Evolutionary conservation across 1,140 invertebrate genomes (phyloP).

Genomic region (Colletes latitarsis): DNA sequence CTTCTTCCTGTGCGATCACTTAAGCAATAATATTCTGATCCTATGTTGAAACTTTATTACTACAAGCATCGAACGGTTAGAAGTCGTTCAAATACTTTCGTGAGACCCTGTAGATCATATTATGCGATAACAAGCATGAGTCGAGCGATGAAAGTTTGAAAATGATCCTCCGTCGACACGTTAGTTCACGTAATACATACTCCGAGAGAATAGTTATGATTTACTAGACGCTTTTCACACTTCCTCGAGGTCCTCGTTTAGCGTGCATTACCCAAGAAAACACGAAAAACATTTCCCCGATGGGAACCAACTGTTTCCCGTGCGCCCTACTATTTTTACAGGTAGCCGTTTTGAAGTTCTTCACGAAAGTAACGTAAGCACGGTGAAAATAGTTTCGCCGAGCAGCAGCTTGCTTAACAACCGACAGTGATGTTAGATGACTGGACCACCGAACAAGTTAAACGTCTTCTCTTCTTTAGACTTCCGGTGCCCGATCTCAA

Average conservation of each 20-base stretch:
- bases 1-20: too few relatives aligned
- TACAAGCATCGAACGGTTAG: too few relatives aligned
- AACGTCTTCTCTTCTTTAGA: neutral
- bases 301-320: constrained; percentile 17
- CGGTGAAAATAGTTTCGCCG: constrained; percentile 42
- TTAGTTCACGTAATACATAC: too few relatives aligned
- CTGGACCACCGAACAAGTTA: constrained; percentile 40
- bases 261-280: neutral
- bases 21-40: too few relatives aligned
- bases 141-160: too few relatives aligned
- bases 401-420: constrained; percentile 40
- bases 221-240: neutral
- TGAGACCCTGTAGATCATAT: too few relatives aligned
- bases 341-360: constrained; percentile 38
- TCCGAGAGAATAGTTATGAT: neutral
- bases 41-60: too few relatives aligned
- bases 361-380: neutral
- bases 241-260: neutral
- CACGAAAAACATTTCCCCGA: constrained; percentile 26
- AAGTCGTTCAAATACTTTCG: too few relatives aligned
- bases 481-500: neutral
- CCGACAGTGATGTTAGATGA: constrained; percentile 48
- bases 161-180: too few relatives aligned
- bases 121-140: too few relatives aligned
- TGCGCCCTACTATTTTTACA: constrained; percentile 33